These are phyloP conservation scores for Porphyrio hochstetteri DNA, from an alignment of 2,113 vertebrate species.

Conservation along the genomic window DNA sequence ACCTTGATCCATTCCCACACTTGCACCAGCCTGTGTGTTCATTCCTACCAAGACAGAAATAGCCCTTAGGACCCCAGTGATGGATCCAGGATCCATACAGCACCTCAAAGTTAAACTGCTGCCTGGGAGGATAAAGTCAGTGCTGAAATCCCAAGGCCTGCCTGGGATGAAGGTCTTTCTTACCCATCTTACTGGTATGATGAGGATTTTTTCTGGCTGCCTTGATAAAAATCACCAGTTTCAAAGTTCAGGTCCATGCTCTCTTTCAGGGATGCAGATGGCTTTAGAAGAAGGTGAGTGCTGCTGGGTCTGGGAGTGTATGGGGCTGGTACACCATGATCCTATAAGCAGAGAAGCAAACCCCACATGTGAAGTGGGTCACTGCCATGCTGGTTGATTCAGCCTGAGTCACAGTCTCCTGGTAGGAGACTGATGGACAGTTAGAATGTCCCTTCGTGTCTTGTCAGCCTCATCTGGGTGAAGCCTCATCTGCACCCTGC, in stretches of 20 bases:
- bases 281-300: background rate
- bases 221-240: background rate
- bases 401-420: background rate
- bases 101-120: background rate
- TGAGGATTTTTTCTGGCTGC: background rate
- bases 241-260: background rate
- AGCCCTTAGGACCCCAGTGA: background rate
- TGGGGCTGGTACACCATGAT: background rate
- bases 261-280: background rate
- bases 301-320: background rate
- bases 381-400: background rate
- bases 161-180: background rate
- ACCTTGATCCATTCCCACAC: background rate
- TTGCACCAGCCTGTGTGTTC: background rate
- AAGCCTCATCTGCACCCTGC: background rate
- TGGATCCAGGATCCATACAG: background rate
- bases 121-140: background rate
- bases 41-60: background rate
- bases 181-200: background rate
- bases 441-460: background rate
- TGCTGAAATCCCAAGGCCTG: background rate
- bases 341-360: background rate
- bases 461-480: background rate
- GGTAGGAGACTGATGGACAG: background rate
- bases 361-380: rapidly evolving